Base-by-base conservation (phyloP, 2,888 invertebrate genomes). In the Apocheima hispidaria region DNA sequence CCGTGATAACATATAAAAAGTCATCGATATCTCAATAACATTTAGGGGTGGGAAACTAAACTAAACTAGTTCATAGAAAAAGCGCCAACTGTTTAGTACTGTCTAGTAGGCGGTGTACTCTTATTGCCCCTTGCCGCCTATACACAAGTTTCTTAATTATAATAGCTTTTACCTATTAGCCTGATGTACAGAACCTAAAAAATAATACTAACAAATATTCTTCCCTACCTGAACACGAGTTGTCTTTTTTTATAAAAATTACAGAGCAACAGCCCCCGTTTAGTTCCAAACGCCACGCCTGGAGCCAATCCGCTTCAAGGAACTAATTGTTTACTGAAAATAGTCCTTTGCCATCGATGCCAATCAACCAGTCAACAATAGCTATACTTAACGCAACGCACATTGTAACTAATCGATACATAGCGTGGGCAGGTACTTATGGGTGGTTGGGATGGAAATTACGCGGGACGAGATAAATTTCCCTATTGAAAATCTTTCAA, bases 401-500 rank as follows among this genome's bases (percentile, higher is more conserved):
- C 10, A 4, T 12, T 21, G 6, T 12, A 23, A 23, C 7, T 0
- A 26, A 14, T 43, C 23, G 7, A 26, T 23, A 26, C 14, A 2
- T 0, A 26, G 23, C 43, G 23, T 43, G 14, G 23, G 26, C 7
- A 26, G 14, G 14, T n/a, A 20, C 26, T 43, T 9, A 23, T n/a
- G n/a, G 23, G 20, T 12, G 12, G 10, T 20, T 12, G 9, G 7
- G 20, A 20, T 40, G 20, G 20, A 12, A 12, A 21, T 40, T 40
- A 0, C 5, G n/a, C 12, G 21, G 10, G 4, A 21, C 12, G 4
- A 21, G 12, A 12, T 3, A 20, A 12, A 40, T 40, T 43, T 43
- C 14, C 26, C 1, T n/a, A 43, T 43, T 43, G 14, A 43, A 43
- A 43, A 16, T 7, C 26, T 43, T 26, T 26, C 43, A 43, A 26